Conservation (phyloP, 2,797 vertebrate species). For the Pterois miles region DNA sequence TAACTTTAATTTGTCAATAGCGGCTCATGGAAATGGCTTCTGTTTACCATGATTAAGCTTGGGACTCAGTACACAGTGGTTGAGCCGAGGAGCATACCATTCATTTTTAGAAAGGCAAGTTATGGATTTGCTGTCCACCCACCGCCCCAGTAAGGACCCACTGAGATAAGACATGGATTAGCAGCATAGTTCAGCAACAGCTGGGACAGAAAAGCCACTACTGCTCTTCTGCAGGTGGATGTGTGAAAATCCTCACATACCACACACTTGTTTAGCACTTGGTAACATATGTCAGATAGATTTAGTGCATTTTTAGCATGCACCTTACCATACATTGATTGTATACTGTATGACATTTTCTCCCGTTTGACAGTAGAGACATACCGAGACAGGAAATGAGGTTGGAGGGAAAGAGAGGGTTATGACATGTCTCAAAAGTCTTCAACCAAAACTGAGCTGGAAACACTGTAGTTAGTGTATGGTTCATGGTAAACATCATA, state of each 20-base stretch:
- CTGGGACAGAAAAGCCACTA: slow-evolving; percentile 27
- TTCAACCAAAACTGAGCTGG: background rate
- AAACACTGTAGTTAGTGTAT: background rate
- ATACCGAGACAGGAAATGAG: background rate
- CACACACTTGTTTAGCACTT: slow-evolving; percentile 21
- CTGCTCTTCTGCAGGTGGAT: slow-evolving; percentile 47
- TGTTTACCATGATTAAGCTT: slow-evolving; percentile 28
- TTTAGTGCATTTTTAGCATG: background rate
- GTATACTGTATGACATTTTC: background rate
- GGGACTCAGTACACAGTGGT: slow-evolving; percentile 27
- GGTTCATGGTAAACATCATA: background rate
- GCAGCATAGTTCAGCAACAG: slow-evolving; percentile 49
- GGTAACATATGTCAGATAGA: slow-evolving; percentile 16
- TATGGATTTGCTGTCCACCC: slow-evolving; percentile 36
- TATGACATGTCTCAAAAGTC: no score
- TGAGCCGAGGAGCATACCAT: slow-evolving; percentile 42
- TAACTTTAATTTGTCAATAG: slow-evolving; percentile 11
- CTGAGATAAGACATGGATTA: slow-evolving; percentile 42
- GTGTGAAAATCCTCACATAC: slow-evolving; percentile 33
- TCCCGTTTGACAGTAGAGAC: background rate
- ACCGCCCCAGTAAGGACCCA: slow-evolving; percentile 19
- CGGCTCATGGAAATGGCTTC: slow-evolving; percentile 26
- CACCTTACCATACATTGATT: background rate
- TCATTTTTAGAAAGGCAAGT: slow-evolving; percentile 49
- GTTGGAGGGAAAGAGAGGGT: no score